phyloP scores from a whole-genome alignment of 2,888 invertebrate species.

The Lasioglossum villosulum region DNA sequence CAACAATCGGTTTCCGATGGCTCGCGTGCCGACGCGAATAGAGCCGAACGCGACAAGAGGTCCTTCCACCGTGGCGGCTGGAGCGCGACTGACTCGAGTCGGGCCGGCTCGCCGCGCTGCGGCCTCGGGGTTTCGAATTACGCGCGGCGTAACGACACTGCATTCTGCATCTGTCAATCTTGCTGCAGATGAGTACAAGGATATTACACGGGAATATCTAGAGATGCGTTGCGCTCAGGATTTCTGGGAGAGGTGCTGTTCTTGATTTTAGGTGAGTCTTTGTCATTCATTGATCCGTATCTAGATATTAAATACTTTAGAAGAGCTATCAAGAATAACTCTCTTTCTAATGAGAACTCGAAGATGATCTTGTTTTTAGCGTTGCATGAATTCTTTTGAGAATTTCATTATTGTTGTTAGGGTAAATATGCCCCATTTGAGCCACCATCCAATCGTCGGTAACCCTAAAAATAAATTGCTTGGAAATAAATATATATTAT shows the following conservation, averaged over 20 bases:
- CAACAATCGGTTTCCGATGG: conserved; percentile 17
- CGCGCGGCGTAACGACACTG: conserved; percentile 44
- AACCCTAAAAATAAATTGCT: too few species aligned
- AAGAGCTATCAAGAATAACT: background rate
- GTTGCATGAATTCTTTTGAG: background rate
- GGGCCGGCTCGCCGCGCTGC: conserved; percentile 42
- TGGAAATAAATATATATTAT: too few species aligned
- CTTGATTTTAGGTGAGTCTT: background rate
- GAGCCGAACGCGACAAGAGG: background rate
- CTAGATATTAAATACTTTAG: too few species aligned
- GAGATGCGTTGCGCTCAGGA: background rate
- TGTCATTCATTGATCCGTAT: too few species aligned
- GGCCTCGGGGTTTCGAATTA: conserved; percentile 60
- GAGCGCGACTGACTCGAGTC: conserved; percentile 68
- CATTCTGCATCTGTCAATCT: conserved; percentile 46
- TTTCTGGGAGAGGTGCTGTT: background rate
- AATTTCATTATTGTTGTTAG: background rate
- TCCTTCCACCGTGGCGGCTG: conserved; percentile 57
- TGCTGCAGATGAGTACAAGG: conserved; percentile 21
- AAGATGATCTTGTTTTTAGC: background rate
- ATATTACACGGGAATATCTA: conserved; percentile 12
- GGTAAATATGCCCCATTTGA: too few species aligned
- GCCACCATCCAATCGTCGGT: too few species aligned
- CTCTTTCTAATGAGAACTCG: background rate
- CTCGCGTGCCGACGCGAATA: background rate